Evolutionary conservation across 2,113 vertebrate genomes (phyloP), one percentile per base, ranked within the genome.

Genomic region (Calyptomena viridis): DNA sequence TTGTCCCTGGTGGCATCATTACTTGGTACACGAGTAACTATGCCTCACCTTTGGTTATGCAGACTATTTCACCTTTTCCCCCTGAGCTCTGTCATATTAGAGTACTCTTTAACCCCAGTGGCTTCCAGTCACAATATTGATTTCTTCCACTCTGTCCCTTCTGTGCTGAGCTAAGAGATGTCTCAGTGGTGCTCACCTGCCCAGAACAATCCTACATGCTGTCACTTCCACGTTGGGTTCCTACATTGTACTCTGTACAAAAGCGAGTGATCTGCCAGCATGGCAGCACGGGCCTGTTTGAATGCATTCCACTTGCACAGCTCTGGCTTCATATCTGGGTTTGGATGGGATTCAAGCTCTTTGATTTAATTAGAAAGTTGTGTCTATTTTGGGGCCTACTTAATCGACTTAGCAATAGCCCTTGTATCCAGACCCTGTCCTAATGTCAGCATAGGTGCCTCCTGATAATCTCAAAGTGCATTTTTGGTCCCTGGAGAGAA

Each of bases 321-420:
- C 85, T 86, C 90, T 72, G 52, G 60, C 76, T 90, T 81, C 30
- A 0, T 75, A 44, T 75, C 79, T 81, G 64, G 30, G 31, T 40
- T 89, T 93, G 94, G 76, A 88, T 72, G 44, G 23, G 35, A 82
- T 87, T 94, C 88, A 93, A 92, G 44, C n/a, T 84, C 56, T 89
- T 94, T n/a, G 40, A 35, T 94, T 80, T 92, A 93, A 92, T 90
- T 94, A 90, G 83, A 95, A 95, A 92, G 68, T 84, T 90, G 47
- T 81, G 53, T 82, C 86, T 93, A 68, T 96, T 96, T 95, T 60
- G 80, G 6, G 86, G 49, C 56, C 68, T 88, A 27, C 60, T 86
- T 92, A 86, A 84, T 78, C 2, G 6, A 86, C 60, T 89, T 87
- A 93, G 76, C 47, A 95, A 71, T 78, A 89, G 83, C 39, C 85